Percentiles rank a stretch among this genome's conserved stretches.
Evolutionary conservation across 2,888 invertebrate species (phyloP).

Genomic region (Nipponacmea schrenckii): DNA sequence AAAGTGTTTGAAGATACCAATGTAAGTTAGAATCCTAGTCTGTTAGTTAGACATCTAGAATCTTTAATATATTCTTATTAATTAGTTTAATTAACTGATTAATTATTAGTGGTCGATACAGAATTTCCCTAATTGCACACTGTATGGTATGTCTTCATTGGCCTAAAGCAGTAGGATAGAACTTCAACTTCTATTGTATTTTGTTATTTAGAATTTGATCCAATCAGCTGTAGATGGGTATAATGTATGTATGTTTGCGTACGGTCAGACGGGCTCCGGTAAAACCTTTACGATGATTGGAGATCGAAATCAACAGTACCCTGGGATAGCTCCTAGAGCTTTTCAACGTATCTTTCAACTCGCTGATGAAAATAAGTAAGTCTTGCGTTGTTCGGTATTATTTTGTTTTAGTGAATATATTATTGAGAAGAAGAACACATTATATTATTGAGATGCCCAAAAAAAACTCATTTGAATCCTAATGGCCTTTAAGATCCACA

Average conservation of each 20-base stretch:
- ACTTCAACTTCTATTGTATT: too few species aligned
- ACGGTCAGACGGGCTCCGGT: constrained; percentile 89
- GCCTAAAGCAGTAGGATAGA: too few species aligned
- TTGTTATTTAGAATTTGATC: constrained; percentile 66
- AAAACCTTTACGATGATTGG: constrained; percentile 72
- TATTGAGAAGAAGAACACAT: not conserved
- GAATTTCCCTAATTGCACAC: too few species aligned
- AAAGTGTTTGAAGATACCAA: constrained; percentile 68
- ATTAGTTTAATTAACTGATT: too few species aligned
- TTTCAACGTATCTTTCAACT: constrained; percentile 68
- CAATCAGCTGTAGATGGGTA: constrained; percentile 93
- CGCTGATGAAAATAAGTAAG: constrained; percentile 59
- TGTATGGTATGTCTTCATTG: too few species aligned
- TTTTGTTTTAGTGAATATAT: not conserved
- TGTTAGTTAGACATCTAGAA: not conserved
- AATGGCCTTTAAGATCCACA: too few species aligned
- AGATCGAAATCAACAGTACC: constrained; percentile 61
- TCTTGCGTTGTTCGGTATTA: not conserved
- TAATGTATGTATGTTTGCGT: constrained; percentile 99
- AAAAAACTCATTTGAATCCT: too few species aligned
- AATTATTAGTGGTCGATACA: too few species aligned
- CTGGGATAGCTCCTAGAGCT: constrained; percentile 67
- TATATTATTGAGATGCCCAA: not conserved
- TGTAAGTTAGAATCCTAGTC: constrained; percentile 48
- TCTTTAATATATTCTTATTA: too few species aligned